Evolutionary conservation across 1,140 invertebrate genomes (phyloP), one percentile per base, ranked within the genome.

Genomic region (Drosophila tani): DNA sequence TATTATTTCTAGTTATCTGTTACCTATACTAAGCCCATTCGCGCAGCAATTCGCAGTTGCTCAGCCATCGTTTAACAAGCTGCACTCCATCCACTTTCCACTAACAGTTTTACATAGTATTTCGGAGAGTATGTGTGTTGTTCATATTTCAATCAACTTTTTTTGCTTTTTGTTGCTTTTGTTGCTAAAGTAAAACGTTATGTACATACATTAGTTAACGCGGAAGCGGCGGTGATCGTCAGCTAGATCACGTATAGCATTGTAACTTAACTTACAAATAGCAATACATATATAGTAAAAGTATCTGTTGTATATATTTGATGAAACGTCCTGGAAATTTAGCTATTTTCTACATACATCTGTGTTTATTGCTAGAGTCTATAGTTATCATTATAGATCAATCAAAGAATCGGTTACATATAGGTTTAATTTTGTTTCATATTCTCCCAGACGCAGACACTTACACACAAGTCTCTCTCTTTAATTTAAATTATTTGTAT

Each of bases 131-230:
- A 56, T 71, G 70, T 50, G 53, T 50, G 53, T 74, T 74, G 70
- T 65, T 79, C 53, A 38, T 76, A 74, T 66, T 57, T 74, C 38
- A 64, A 65, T 82, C 32, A 82, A 86, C 66, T 76, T 76, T 68
- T 68, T 47, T 27, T 24, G 21, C 21, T 24, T 24, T 24, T 24
- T 24, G 59, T 74, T 68, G n/a, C n/a, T n/a, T n/a, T n/a, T n/a
- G 55, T 51, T 29, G 56, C 74, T 76, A 63, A 83, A 70, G 77
- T 87, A 77, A 86, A 86, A 80, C 73, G 24, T 88, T 88, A 86
- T 86, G 67, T 86, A 86, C 83, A 86, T 80, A 83, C 75, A 83
- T 74, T 83, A 75, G 67, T 75, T 78, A 87, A 71, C 80, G 83
- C 80, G 75, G 67, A 80, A 83, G 84, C 81, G 64, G 60, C 50